Evolutionary conservation across 2,888 invertebrate genomes (phyloP).

Genomic region (Cepaea hortensis): DNA sequence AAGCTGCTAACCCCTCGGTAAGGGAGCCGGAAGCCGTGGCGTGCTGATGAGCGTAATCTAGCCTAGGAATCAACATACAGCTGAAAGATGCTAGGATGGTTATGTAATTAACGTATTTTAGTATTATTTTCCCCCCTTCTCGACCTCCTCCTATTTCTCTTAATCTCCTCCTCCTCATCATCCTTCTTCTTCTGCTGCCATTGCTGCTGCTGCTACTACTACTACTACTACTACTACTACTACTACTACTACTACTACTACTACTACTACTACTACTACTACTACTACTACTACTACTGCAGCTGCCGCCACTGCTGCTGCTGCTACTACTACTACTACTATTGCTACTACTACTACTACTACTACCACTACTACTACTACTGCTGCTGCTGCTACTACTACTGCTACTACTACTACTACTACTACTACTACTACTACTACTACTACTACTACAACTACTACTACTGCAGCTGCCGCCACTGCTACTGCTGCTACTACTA

Average conservation of each 20-base stretch:
- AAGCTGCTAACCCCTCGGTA: no score
- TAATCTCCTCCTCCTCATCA: not conserved
- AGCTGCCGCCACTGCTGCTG: not conserved
- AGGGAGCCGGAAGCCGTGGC: no score
- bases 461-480: not conserved
- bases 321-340: conserved; percentile 3
- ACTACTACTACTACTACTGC: no score
- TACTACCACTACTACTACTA: conserved; percentile 7
- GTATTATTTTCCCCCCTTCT: no score
- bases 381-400: conserved; percentile 2
- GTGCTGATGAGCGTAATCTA: no score
- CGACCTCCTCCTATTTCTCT: no score
- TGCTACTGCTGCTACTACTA: no score
- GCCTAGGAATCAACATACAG: no score
- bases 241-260: not conserved
- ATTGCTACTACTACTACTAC: not conserved
- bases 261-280: not conserved
- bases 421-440: conserved; percentile 6
- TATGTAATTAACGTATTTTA: no score
- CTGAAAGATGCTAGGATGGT: no score
- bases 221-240: not conserved
- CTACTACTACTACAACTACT: not conserved
- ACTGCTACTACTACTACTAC: conserved; percentile 8
- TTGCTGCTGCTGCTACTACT: conserved; percentile 4
- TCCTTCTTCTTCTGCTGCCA: not conserved